These are phyloP conservation scores for Muscicapa adusta DNA, from an alignment of 2,113 vertebrate species.

Conservation along the genomic window DNA sequence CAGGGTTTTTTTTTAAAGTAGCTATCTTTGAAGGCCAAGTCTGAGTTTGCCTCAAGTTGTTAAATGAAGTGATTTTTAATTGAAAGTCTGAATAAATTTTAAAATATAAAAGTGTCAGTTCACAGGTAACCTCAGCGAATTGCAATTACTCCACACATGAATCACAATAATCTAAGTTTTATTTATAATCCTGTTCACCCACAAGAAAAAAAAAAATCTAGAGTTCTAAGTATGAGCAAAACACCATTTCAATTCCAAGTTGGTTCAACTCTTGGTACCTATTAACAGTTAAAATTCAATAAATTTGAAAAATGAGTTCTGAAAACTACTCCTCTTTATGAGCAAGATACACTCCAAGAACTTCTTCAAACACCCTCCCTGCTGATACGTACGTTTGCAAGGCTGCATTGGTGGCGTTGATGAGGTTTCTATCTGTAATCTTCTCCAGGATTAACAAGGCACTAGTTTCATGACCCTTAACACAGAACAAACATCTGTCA, in stretches of 20 bases:
- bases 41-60: neutral
- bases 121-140: neutral
- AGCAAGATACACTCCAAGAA: neutral
- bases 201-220: neutral
- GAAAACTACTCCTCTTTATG: neutral
- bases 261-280: neutral
- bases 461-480: constrained; percentile 99
- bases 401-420: constrained; percentile 95
- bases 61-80: neutral
- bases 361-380: neutral
- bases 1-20: neutral
- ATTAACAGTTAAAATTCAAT: neutral
- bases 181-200: neutral
- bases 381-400: constrained; percentile 91
- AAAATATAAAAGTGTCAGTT: neutral
- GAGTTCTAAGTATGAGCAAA: neutral
- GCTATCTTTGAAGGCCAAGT: neutral
- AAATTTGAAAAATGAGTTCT: neutral
- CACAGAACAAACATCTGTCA: constrained; percentile 54
- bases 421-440: constrained; percentile 96
- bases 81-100: neutral
- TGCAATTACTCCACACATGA: neutral
- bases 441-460: constrained; percentile 99
- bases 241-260: neutral
- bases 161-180: neutral